These are phyloP conservation scores for Hedya salicella DNA, from an alignment of 2,888 invertebrate species.

Conservation along the genomic window DNA sequence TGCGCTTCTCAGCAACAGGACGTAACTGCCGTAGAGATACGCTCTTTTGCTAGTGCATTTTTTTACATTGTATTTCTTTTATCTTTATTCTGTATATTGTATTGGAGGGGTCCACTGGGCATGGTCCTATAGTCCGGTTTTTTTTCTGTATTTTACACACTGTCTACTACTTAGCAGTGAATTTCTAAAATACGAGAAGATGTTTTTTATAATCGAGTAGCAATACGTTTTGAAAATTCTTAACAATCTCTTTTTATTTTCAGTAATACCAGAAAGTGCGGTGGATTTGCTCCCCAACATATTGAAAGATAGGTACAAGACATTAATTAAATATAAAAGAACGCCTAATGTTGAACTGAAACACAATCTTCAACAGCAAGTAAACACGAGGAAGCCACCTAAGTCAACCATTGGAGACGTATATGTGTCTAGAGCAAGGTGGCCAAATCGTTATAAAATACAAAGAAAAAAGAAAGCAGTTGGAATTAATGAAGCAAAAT, in stretches of 20 bases:
- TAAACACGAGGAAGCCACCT: conserved; percentile 66
- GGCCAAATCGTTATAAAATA: conserved; percentile 62
- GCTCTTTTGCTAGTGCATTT: too few species aligned
- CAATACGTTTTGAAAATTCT: not conserved
- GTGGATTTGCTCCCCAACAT: conserved; percentile 56
- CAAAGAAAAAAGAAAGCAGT: not conserved
- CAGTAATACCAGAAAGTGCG: conserved; percentile 44
- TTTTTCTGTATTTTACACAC: too few species aligned
- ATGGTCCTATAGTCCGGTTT: too few species aligned
- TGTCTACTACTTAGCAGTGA: too few species aligned
- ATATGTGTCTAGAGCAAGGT: conserved; percentile 65
- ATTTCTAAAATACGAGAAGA: too few species aligned
- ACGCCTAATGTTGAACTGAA: conserved; percentile 67
- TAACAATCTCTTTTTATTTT: conserved; percentile 39
- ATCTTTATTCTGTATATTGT: too few species aligned
- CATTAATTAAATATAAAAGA: conserved; percentile 64
- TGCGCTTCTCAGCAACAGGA: too few species aligned
- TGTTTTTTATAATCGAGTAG: too few species aligned
- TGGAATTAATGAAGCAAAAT: not conserved
- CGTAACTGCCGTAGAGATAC: too few species aligned
- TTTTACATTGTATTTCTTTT: too few species aligned
- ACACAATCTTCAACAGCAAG: conserved; percentile 70
- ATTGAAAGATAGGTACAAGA: conserved; percentile 65
- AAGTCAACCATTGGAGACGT: conserved; percentile 55
- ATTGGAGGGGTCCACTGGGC: too few species aligned